Evolutionary conservation across 2,888 invertebrate genomes (phyloP), one percentile per base, ranked within the genome.

Genomic region (Brachycybe producta): DNA sequence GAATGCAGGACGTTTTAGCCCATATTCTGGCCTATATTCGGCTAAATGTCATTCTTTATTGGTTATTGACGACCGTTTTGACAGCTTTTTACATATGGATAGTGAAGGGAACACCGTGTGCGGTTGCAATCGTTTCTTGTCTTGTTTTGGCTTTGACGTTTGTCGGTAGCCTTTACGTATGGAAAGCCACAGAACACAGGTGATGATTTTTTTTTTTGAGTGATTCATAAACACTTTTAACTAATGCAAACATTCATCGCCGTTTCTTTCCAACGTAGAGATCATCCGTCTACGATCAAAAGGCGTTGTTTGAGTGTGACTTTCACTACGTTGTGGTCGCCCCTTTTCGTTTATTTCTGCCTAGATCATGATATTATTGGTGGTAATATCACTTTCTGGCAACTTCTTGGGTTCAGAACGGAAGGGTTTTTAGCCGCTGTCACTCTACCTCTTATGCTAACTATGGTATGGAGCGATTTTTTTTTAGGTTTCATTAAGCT

Each of bases 391-490:
- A 41, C 8, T 8, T 23, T n/a, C 2, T 43, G 8, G n/a, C 24
- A 35, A 5, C 39, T 52, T 40, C 34, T 92, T 62, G 94, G 92
- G 5, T 64, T 94, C 21, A 74, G 84, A 60, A 73, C 71, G 63
- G 65, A 75, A 46, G 91, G 92, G 43, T 63, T 88, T 39, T 60
- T 84, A 47, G 75, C 76, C 61, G 90, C 91, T 1, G 67, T 76
- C 50, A 61, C 81, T 28, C 67, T 84, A 58, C 87, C 92, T 4
- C 70, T 87, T 52, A 63, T 83, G 54, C 71, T 92, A 56, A 90
- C 90, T 27, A 78, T 78, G 64, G 45, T 45, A 34, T 34, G 32
- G 7, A 11, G 30, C 30, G 7, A 13, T 30, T 11, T 30, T 30
- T 7, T 45, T 34, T 19, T 34, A 45, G 32, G 11, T 11, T 34